phyloP scores from a whole-genome alignment of 2,888 invertebrate species.

The Pandemis heparana region DNA sequence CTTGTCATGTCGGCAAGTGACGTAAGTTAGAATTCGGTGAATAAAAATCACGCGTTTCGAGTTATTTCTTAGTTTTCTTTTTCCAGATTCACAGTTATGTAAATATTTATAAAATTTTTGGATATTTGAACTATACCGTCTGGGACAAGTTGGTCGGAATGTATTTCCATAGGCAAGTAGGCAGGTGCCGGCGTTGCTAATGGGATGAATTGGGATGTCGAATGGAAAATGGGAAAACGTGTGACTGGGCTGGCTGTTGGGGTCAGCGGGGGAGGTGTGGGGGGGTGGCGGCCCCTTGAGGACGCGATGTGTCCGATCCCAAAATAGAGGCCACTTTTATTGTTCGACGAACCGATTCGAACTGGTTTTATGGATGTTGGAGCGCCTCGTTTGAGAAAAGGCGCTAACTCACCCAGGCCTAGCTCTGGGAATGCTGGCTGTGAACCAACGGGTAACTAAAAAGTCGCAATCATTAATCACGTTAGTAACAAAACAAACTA shows the following conservation, averaged over 20 bases:
- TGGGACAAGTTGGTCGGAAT: conserved; percentile 37
- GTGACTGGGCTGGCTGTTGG: conserved; percentile 14
- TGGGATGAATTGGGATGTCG: conserved; percentile 46
- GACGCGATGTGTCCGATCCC: conserved; percentile 72
- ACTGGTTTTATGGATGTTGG: conserved; percentile 73
- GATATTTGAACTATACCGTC: conserved; percentile 35
- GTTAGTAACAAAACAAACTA: background rate
- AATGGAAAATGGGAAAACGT: conserved; percentile 39
- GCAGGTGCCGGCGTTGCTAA: conserved; percentile 44
- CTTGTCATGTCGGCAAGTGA: background rate
- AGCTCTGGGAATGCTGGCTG: conserved; percentile 55
- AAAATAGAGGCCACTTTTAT: conserved; percentile 78
- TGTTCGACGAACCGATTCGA: conserved; percentile 74
- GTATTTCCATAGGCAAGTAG: conserved; percentile 46
- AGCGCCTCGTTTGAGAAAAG: conserved; percentile 67
- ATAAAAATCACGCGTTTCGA: background rate
- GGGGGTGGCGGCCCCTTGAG: conserved; percentile 70
- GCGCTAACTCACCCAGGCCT: conserved; percentile 54
- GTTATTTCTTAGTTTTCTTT: conserved; percentile 13
- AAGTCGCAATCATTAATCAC: background rate
- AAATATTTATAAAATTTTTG: conserved; percentile 14
- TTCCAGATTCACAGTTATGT: conserved; percentile 23
- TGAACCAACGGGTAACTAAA: background rate
- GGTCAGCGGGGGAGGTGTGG: conserved; percentile 39
- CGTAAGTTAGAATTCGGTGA: background rate